Evolutionary conservation across 2,113 vertebrate species (phyloP).

Genomic region (Puntigrus tetrazona): DNA sequence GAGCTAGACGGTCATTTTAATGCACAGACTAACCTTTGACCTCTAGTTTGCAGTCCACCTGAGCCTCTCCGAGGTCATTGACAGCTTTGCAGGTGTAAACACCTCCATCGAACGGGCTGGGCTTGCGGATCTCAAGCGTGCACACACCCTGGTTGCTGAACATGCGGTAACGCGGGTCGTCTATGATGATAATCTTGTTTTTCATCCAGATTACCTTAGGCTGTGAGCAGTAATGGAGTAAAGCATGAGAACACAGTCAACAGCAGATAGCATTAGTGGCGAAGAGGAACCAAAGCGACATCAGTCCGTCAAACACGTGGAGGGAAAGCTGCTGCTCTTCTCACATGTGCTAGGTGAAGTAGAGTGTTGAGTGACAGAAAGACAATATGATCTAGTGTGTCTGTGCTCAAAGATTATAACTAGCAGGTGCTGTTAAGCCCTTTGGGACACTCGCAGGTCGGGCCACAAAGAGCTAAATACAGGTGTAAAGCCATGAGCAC

Average conservation of each 20-base stretch:
- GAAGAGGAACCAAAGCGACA: not conserved
- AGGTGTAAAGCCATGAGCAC: constrained; percentile 25
- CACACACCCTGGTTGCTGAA: constrained; percentile 97
- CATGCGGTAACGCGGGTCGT: constrained; percentile 95
- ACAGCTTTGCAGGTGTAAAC: constrained; percentile 89
- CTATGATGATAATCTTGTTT: constrained; percentile 89
- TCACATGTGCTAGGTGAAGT: not conserved
- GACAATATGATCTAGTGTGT: not conserved
- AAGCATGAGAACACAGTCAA: not conserved
- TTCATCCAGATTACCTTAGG: constrained; percentile 98
- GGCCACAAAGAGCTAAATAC: not conserved
- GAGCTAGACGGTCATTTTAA: not conserved
- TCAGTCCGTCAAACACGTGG: not conserved
- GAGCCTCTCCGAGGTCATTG: constrained; percentile 89
- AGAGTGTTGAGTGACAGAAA: not conserved
- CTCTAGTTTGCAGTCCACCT: constrained; percentile 96
- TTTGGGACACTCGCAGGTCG: not conserved
- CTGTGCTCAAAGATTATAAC: constrained; percentile 7
- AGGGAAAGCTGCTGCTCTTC: not conserved
- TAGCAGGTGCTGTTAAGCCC: constrained; percentile 27
- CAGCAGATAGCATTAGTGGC: not conserved
- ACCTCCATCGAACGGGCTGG: constrained; percentile 92
- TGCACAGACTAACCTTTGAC: constrained; percentile 88
- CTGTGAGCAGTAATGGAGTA: constrained; percentile 65
- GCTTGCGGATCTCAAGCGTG: constrained; percentile 95